phyloP scores from a whole-genome alignment of 2,888 invertebrate species.

The Philereme transversata region DNA sequence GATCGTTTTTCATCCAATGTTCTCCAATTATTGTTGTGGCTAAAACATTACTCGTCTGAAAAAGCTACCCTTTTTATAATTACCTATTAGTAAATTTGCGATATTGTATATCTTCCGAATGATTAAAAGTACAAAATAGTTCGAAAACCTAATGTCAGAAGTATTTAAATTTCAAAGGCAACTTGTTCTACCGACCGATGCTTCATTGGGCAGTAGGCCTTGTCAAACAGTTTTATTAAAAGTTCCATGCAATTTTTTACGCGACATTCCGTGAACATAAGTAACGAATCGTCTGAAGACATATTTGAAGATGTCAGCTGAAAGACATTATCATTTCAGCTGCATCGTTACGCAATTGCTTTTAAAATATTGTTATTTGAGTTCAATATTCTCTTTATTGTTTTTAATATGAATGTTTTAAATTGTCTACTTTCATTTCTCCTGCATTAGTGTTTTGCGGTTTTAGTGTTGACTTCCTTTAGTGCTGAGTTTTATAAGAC shows the following conservation, averaged over 20 bases:
- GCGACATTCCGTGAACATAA: conserved; percentile 34
- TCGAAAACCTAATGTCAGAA: too few relatives aligned
- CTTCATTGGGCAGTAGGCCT: conserved; percentile 7
- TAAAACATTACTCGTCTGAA: too few relatives aligned
- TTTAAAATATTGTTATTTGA: conserved; percentile 28
- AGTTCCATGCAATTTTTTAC: conserved; percentile 50
- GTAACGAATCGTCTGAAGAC: conserved; percentile 29
- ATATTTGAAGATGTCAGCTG: conserved; percentile 44
- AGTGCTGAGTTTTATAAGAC: neutral
- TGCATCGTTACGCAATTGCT: conserved; percentile 38
- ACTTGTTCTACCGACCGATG: neutral
- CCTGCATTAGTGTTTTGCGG: conserved; percentile 1
- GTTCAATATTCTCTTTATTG: conserved; percentile 32
- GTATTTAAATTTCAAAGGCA: neutral
- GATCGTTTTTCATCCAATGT: too few relatives aligned
- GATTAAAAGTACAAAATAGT: too few relatives aligned
- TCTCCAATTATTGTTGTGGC: too few relatives aligned
- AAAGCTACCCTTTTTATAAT: too few relatives aligned
- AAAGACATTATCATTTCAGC: conserved; percentile 46
- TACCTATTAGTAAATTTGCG: too few relatives aligned
- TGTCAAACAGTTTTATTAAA: conserved; percentile 30
- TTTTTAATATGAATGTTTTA: conserved; percentile 1
- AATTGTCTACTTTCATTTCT: conserved; percentile 2
- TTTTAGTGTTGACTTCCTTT: conserved; percentile 6
- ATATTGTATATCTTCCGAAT: too few relatives aligned